Percentiles rank a stretch among this genome's conserved stretches.
Evolutionary conservation across 92 coral and sea anemone genomes (phyloP).

Genomic region (Scolanthus callimorphus): DNA sequence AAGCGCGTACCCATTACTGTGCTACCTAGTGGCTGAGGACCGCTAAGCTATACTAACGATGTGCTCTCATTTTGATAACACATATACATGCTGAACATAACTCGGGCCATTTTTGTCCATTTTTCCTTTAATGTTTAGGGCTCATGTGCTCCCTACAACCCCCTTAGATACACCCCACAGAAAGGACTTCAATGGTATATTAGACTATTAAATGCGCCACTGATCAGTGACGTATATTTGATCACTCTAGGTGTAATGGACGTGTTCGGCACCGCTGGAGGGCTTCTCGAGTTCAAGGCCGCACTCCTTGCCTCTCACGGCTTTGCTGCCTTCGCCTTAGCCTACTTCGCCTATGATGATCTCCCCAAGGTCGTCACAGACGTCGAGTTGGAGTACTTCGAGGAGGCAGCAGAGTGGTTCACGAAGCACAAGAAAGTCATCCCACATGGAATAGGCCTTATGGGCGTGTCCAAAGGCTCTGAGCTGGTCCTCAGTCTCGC

Average conservation of each 20-base stretch:
- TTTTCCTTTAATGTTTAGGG: no score
- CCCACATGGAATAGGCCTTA: constrained; percentile 55
- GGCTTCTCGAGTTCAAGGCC: constrained; percentile 73
- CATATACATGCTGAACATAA: no score
- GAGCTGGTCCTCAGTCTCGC: constrained; percentile 60
- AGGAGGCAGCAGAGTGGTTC: constrained; percentile 72
- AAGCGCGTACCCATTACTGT: no score
- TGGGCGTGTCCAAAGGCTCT: constrained; percentile 78
- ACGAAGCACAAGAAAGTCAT: constrained; percentile 36
- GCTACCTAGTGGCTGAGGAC: no score
- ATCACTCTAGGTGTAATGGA: constrained; percentile 54
- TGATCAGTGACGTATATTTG: not conserved
- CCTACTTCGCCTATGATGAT: constrained; percentile 65
- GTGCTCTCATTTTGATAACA: no score
- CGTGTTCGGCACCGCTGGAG: constrained; percentile 76
- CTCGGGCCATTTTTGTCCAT: no score
- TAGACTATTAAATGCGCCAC: no score
- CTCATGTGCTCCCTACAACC: no score
- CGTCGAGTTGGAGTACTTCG: constrained; percentile 60
- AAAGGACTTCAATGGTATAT: no score
- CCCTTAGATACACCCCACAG: no score
- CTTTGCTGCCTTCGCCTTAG: constrained; percentile 60
- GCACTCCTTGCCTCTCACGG: constrained; percentile 80
- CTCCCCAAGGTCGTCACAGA: constrained; percentile 51
- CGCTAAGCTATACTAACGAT: no score